These are phyloP conservation scores for Arrhamphus sclerolepis DNA, from an alignment of 2,797 vertebrate species.

Conservation along the genomic window DNA sequence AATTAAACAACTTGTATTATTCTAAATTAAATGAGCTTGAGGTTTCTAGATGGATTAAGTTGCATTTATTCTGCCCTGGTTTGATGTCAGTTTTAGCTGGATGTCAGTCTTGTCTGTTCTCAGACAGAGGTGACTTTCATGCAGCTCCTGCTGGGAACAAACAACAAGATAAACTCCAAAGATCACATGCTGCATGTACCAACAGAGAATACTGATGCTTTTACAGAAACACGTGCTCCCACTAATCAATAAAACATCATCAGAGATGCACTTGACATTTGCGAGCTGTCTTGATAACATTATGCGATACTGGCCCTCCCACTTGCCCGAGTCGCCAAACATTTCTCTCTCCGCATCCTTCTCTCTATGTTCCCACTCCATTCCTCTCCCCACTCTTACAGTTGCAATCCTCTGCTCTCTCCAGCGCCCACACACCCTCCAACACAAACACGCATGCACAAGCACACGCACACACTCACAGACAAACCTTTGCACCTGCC, in stretches of 20 bases:
- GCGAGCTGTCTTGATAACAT: conserved; percentile 35
- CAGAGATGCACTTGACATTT: conserved; percentile 31
- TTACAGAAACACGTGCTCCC: conserved; percentile 14
- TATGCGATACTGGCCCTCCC: conserved; percentile 52
- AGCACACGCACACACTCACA: conserved; percentile 5
- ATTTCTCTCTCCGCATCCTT: conserved; percentile 38
- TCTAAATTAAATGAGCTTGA: conserved; percentile 21
- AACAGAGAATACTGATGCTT: conserved; percentile 33
- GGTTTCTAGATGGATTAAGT: conserved; percentile 43
- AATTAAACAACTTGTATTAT: conserved; percentile 10
- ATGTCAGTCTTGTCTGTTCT: conserved; percentile 13
- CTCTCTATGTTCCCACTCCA: conserved; percentile 54
- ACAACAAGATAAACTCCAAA: conserved; percentile 6
- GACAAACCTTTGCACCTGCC: conserved; percentile 64
- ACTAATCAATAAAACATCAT: conserved; percentile 45
- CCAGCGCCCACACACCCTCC: conserved; percentile 53
- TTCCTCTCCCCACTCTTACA: conserved; percentile 50
- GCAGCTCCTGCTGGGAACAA: background rate
- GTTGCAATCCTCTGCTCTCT: conserved; percentile 58
- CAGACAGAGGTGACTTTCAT: conserved; percentile 25
- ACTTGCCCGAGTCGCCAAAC: conserved; percentile 32
- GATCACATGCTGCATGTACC: conserved; percentile 7
- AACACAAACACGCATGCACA: conserved; percentile 18
- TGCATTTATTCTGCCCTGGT: conserved; percentile 22
- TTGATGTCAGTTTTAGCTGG: conserved; percentile 16